phyloP scores from a whole-genome alignment of 2,888 invertebrate species.

The Hemicrepidius hirtus region DNA sequence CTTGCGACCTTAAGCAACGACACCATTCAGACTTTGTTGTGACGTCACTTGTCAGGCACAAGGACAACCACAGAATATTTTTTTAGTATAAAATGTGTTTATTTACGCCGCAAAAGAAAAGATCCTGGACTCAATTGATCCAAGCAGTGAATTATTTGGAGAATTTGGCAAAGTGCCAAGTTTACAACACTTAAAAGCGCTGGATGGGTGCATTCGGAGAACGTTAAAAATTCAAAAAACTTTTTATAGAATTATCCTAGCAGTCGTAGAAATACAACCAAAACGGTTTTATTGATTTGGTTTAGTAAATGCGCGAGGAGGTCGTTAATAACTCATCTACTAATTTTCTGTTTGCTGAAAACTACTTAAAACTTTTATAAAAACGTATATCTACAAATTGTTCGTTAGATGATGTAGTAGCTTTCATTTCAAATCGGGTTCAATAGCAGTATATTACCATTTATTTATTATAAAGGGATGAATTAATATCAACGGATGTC shows the following conservation, averaged over 20 bases:
- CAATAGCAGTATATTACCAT: too few relatives aligned
- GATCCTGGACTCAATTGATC: slow-evolving; percentile 16
- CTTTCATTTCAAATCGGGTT: too few relatives aligned
- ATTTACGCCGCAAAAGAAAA: slow-evolving; percentile 16
- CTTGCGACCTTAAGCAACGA: not conserved
- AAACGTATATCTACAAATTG: too few relatives aligned
- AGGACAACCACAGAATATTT: slow-evolving; percentile 24
- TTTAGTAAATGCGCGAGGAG: too few relatives aligned
- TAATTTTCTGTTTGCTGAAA: too few relatives aligned
- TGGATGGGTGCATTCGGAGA: not conserved
- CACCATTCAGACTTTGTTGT: slow-evolving; percentile 6
- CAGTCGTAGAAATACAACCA: not conserved
- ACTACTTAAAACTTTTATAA: too few relatives aligned
- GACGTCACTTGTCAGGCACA: slow-evolving; percentile 28
- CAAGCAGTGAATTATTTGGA: not conserved
- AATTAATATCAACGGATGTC: too few relatives aligned
- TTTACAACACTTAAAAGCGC: not conserved
- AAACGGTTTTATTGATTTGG: too few relatives aligned
- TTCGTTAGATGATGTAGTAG: too few relatives aligned
- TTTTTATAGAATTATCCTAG: not conserved
- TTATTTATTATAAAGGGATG: too few relatives aligned
- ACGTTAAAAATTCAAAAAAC: slow-evolving; percentile 22
- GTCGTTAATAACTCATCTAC: too few relatives aligned
- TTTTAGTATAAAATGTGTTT: slow-evolving; percentile 26
- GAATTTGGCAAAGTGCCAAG: slow-evolving; percentile 35